A percentile compares a stretch with the other conserved stretches of the same genome.
phyloP scores from a whole-genome alignment of 2,113 vertebrate species.

The Gyps fulvus region DNA sequence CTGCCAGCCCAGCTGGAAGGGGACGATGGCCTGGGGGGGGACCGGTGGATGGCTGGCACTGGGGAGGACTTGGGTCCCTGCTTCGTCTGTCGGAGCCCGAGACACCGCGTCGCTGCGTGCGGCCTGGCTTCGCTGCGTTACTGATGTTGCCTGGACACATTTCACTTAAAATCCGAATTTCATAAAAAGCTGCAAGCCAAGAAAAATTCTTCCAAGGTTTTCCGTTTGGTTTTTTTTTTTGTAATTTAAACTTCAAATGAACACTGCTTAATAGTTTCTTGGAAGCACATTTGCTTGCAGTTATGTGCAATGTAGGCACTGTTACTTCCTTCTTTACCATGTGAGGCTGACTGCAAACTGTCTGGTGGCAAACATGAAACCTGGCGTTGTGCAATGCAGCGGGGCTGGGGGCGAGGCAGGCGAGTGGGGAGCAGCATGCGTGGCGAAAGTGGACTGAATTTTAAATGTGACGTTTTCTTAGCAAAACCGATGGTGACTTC shows the following conservation, averaged over 20 bases:
- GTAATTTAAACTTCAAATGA: constrained; percentile 17
- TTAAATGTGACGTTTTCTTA: neutral
- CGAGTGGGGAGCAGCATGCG: rapidly evolving
- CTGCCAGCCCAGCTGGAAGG: neutral
- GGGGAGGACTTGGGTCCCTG: neutral
- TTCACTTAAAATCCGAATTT: neutral
- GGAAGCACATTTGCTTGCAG: constrained; percentile 2
- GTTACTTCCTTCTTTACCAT: constrained; percentile 11
- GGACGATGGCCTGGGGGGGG: rapidly evolving
- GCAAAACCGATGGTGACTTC: neutral
- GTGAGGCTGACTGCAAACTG: constrained; percentile 5
- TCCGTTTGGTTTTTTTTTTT: too few species aligned
- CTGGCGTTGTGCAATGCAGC: neutral
- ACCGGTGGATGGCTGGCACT: rapidly evolving
- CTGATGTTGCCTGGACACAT: neutral
- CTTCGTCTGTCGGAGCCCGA: neutral
- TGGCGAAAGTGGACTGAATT: rapidly evolving
- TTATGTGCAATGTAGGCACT: neutral
- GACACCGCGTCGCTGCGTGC: rapidly evolving
- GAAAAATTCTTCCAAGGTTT: neutral
- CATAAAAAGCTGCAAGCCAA: neutral
- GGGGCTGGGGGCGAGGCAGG: neutral
- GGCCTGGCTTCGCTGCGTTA: neutral
- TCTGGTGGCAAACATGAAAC: neutral
- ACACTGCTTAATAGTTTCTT: constrained; percentile 28